These are phyloP conservation scores for Bostrychus sinensis DNA, from an alignment of 2,113 vertebrate species.

Conservation along the genomic window DNA sequence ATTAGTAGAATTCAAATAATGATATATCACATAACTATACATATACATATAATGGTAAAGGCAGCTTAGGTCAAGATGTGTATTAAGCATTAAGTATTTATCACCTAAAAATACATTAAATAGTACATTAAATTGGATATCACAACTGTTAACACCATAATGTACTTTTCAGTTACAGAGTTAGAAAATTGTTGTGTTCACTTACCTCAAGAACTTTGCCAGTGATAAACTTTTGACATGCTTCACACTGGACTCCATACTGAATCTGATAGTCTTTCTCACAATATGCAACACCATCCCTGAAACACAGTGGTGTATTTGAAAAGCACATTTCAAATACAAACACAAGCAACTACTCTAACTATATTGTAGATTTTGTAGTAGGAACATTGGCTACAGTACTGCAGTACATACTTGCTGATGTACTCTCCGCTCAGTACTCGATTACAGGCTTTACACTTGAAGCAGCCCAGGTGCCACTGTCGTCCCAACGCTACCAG, in stretches of 20 bases:
- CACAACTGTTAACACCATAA: too few relatives aligned
- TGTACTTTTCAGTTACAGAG: too few relatives aligned
- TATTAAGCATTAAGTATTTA: too few relatives aligned
- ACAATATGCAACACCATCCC: conserved; percentile 93
- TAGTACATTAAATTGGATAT: too few relatives aligned
- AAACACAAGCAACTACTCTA: too few relatives aligned
- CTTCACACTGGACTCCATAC: conserved; percentile 95
- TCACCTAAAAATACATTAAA: too few relatives aligned
- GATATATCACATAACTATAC: too few relatives aligned
- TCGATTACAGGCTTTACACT: conserved; percentile 90
- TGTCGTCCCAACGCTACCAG: conserved; percentile 90
- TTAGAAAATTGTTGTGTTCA: too few relatives aligned
- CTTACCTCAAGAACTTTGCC: conserved; percentile 95
- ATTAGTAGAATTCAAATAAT: too few relatives aligned
- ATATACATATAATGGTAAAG: too few relatives aligned
- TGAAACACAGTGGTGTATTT: conserved; percentile 57
- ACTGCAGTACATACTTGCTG: conserved; percentile 89
- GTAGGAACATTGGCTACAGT: too few relatives aligned
- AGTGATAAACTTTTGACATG: conserved; percentile 93
- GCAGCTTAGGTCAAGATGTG: too few relatives aligned
- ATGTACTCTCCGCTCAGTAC: conserved; percentile 95
- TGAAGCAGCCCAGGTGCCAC: conserved; percentile 98
- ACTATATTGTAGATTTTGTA: not conserved
- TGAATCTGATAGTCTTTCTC: conserved; percentile 95
- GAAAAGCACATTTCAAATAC: not conserved